phyloP scores from a whole-genome alignment of 1,140 invertebrate genomes.

The Achatina immaculata region DNA sequence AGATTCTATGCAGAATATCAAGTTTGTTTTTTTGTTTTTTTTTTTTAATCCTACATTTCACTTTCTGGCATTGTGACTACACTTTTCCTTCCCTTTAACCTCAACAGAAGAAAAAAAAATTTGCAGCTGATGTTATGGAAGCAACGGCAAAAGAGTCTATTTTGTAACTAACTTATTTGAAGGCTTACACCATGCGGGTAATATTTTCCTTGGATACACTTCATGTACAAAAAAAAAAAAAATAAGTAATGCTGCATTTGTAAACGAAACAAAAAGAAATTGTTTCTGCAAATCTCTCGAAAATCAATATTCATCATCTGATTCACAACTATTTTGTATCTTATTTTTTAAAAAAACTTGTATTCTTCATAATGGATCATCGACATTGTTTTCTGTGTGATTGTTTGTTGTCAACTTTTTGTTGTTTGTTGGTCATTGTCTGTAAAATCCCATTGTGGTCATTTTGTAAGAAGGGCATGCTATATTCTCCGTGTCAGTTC shows the following conservation, averaged over 20 bases:
- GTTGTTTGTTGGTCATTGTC: not conserved
- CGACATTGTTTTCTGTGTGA: not conserved
- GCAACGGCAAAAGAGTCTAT: not conserved
- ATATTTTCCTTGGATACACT: not conserved
- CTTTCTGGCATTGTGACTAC: not conserved
- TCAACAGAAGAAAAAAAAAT: not conserved
- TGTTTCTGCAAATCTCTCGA: not conserved
- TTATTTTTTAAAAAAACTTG: not conserved
- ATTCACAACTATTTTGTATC: not conserved
- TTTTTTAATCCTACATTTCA: not conserved
- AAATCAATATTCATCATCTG: not conserved
- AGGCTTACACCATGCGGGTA: not conserved
- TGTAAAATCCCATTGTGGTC: not conserved
- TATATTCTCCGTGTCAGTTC: not conserved
- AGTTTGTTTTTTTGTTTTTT: not conserved
- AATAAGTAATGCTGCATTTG: not conserved
- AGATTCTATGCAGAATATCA: not conserved
- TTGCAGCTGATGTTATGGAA: not conserved
- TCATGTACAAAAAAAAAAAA: not conserved
- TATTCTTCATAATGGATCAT: not conserved
- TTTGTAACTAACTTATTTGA: conserved; percentile 12
- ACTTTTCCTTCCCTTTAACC: not conserved
- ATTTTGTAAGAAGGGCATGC: conserved; percentile 7
- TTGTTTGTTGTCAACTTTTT: not conserved
- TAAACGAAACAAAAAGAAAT: not conserved